Evolutionary conservation across 2,888 invertebrate genomes (phyloP).

Genomic region (Lamproptera curius): DNA sequence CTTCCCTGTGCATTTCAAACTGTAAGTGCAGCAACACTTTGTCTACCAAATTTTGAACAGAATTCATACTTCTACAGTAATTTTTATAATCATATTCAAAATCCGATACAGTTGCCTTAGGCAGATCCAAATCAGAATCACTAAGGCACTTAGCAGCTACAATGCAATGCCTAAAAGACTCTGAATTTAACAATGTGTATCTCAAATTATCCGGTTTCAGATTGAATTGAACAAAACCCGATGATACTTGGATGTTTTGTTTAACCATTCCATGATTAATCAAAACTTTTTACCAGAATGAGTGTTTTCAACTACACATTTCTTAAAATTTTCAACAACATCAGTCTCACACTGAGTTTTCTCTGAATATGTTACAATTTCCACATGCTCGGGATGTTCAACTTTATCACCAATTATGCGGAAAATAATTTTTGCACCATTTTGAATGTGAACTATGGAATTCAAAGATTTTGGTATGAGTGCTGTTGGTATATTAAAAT

Average conservation of each 20-base stretch:
- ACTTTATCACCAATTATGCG: slow-evolving; percentile 55
- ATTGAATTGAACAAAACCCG: slow-evolving; percentile 58
- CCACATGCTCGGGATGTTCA: slow-evolving; percentile 63
- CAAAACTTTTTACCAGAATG: slow-evolving; percentile 68
- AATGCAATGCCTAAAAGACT: slow-evolving; percentile 71
- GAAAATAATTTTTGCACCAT: slow-evolving; percentile 77
- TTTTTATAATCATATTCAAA: slow-evolving; percentile 60
- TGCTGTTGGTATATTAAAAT: slow-evolving; percentile 62
- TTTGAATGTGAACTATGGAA: slow-evolving; percentile 70
- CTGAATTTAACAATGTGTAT: slow-evolving; percentile 70
- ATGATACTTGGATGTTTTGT: slow-evolving; percentile 55
- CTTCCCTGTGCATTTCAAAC: slow-evolving; percentile 65
- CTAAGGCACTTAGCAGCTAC: slow-evolving; percentile 56
- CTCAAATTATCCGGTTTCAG: slow-evolving; percentile 64
- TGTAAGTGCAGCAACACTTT: slow-evolving; percentile 53
- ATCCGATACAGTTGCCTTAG: slow-evolving; percentile 41
- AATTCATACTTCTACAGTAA: slow-evolving; percentile 71
- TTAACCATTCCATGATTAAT: slow-evolving; percentile 75
- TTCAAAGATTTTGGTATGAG: slow-evolving; percentile 76
- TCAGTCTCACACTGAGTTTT: slow-evolving; percentile 47
- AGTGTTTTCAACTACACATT: slow-evolving; percentile 68
- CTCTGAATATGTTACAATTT: slow-evolving; percentile 68
- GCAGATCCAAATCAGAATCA: slow-evolving; percentile 46
- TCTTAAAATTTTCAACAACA: slow-evolving; percentile 68
- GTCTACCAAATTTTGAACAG: slow-evolving; percentile 59